Conservation (phyloP, 1,140 invertebrate genomes). For the Drosophila albomicans region DNA sequence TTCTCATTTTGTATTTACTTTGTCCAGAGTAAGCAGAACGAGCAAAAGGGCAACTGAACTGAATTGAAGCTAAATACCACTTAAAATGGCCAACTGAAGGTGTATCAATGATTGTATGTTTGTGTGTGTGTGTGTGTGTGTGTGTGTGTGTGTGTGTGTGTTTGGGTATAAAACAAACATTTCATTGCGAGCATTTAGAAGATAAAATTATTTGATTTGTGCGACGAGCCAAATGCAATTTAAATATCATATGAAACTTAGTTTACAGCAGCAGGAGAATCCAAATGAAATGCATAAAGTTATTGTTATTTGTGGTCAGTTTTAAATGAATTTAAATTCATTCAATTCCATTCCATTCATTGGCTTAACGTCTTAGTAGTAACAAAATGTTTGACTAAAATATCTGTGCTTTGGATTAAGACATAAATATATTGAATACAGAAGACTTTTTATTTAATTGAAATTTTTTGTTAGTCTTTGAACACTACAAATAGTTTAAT, state of each 20-base stretch:
- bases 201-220: constrained; percentile 21
- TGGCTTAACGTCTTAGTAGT: not conserved
- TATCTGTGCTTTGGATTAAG: too few species aligned
- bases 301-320: not conserved
- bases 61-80: not conserved
- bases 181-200: constrained; percentile 24
- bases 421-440: too few species aligned
- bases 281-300: not conserved
- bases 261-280: not conserved
- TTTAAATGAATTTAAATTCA: not conserved
- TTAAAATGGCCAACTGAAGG: not conserved
- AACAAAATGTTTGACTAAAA: not conserved
- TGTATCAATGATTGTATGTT: not conserved
- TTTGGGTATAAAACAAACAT: constrained; percentile 12
- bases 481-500: too few species aligned
- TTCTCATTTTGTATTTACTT: constrained; percentile 11
- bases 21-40: not conserved
- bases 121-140: not conserved
- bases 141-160: not conserved
- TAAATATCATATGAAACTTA: constrained; percentile 4
- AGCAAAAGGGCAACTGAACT: not conserved
- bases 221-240: not conserved
- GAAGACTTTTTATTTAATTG: too few species aligned
- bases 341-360: not conserved
- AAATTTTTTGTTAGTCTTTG: too few species aligned